Base-by-base conservation (phyloP, 2,888 invertebrate genomes). In the Melanotus villosus region DNA sequence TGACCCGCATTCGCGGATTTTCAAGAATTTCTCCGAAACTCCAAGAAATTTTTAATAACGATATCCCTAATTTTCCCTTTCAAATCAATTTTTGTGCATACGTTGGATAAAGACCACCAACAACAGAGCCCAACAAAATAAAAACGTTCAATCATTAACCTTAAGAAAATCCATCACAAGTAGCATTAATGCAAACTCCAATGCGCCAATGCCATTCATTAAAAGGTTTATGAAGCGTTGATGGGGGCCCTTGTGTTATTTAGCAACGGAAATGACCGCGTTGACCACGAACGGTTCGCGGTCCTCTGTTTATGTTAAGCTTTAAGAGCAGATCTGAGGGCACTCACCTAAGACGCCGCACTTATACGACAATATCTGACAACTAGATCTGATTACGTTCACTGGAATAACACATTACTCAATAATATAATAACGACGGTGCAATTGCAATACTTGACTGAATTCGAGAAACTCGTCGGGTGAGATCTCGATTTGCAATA, bases 311-410 rank as follows among this genome's bases (percentile, higher is more conserved):
- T n/a, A 57, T 57, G 18, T 16, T 34, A 16, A n/a, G n/a, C n/a
- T n/a, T n/a, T n/a, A n/a, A 1, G 18, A 5, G 9, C 9, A 9
- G 14, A 1, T 34, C 18, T 12, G 54, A 54, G 54, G 54, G 34
- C 54, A 54, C 54, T 54, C 54, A 54, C 54, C 54, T 54, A 34
- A 54, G 34, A n/a, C 54, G 36, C 36, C 54, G 36, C 54, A 54
- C 34, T 54, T 54, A n/a, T 16, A 50, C 30, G 18, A 16, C 54
- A 38, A 19, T 38, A 38, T 41, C 36, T 36, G 23, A 57, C 57
- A 38, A 57, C n/a, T 38, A 57, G 36, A 38, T 36, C 41, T 57
- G 23, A 41, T 57, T 57, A 57, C 38, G 52, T 30, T 50, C 52
- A 6, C 16, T 26, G 26, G 52, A 32, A 52, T 18, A 52, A 52